Base-by-base conservation (phyloP, 2,888 invertebrate species). In the Caenorhabditis uteleia region DNA sequence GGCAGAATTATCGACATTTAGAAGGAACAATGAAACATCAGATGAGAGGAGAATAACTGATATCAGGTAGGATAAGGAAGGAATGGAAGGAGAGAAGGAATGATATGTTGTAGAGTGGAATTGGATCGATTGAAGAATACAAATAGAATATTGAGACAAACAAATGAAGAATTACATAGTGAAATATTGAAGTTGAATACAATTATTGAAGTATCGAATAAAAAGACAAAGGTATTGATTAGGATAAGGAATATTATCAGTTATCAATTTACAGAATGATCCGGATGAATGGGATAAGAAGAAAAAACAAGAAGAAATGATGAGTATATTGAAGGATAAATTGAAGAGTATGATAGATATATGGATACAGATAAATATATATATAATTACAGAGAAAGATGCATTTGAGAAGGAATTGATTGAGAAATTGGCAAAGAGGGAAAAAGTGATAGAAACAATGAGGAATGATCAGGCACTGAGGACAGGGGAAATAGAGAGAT, bases 101-200 rank as follows among this genome's bases (percentile, higher is more conserved):
- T n/a, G n/a, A n/a, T 31, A 12, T 26, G 18, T 57, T 58, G 40
- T 38, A 60, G 60, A 40, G 43, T 61, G 3, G 69, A 57, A 27
- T 40, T 57, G 4, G 69, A 69, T 7, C 48, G 45, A 36, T 16
- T 60, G 10, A 59, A 58, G 34, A 21, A 26, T 10, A 46, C 34
- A 20, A 55, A 44, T 26, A 23, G 36, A 6, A 27, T 36, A 8
- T 39, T 64, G 21, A 21, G 55, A 38, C 40, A 12, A 18, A 31
- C 64, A 38, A 56, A 60, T 44, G 48, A 56, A 26, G 42, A 53
- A 20, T 38, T 67, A 27, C 50, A 56, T 31, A 36, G 18, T 10
- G 72, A 74, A 31, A 38, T 70, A 42, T 56, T 60, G 21, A 50
- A 49, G n/a, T n/a, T 74, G 42, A 42, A 43, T 14, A 42, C 48